Percentiles rank a stretch among this genome's conserved stretches.
Conservation (phyloP, 2,797 vertebrate genomes). For the Hippocampus kuda region DNA sequence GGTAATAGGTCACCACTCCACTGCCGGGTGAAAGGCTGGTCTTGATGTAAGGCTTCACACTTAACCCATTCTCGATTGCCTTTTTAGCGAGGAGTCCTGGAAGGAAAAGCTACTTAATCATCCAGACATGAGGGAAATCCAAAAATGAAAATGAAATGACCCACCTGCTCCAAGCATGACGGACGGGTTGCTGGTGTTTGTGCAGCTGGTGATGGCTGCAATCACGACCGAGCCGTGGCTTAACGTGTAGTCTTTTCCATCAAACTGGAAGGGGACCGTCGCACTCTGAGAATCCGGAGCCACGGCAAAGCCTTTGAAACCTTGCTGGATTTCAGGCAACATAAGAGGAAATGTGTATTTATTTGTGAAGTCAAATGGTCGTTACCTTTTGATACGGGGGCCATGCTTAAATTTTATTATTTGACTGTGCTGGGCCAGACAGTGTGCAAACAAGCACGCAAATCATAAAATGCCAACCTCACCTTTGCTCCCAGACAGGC, state of each 20-base stretch:
- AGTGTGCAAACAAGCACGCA: background rate
- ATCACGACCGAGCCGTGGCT: conserved; percentile 92
- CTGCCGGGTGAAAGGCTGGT: conserved; percentile 96
- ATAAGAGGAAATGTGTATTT: conserved; percentile 5
- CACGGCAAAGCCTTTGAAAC: conserved; percentile 95
- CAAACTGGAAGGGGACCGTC: conserved; percentile 71
- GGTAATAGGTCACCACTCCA: conserved; percentile 93
- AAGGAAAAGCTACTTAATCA: background rate
- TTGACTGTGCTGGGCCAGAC: background rate
- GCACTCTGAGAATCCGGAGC: conserved; percentile 58
- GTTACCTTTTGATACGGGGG: no score
- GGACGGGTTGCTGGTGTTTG: conserved; percentile 97
- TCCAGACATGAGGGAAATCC: background rate
- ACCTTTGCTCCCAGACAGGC: conserved; percentile 85
- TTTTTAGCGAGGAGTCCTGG: conserved; percentile 91
- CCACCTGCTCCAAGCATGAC: conserved; percentile 96
- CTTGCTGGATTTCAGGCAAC: conserved; percentile 71
- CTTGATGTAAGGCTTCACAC: conserved; percentile 91
- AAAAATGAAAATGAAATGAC: background rate
- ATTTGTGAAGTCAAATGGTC: background rate
- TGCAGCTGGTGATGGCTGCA: conserved; percentile 97
- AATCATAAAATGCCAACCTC: background rate
- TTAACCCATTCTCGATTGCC: conserved; percentile 79
- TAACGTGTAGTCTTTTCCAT: conserved; percentile 68
- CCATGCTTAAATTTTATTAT: no score